phyloP scores from a whole-genome alignment of 2,888 invertebrate genomes.

The Ditula angustiorana region DNA sequence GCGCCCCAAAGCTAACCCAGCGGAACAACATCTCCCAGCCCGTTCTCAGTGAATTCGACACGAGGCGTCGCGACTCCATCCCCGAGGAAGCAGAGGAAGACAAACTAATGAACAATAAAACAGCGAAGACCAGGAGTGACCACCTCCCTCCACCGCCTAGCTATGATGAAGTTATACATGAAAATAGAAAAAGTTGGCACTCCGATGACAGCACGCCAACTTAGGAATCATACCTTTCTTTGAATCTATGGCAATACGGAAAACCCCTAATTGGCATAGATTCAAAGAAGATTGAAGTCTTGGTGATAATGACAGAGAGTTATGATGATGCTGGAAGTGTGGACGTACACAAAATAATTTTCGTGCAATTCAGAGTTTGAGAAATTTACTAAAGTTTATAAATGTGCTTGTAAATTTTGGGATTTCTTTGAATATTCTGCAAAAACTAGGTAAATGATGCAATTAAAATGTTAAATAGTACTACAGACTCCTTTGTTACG shows the following conservation, averaged over 20 bases:
- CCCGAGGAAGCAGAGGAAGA: constrained; percentile 86
- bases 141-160: constrained; percentile 73
- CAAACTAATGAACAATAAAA: constrained; percentile 60
- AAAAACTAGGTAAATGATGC: too few species aligned
- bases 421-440: too few species aligned
- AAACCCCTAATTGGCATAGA: constrained; percentile 13
- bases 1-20: constrained; percentile 87
- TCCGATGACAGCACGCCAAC: constrained; percentile 80
- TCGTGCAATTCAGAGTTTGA: too few species aligned
- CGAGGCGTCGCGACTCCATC: constrained; percentile 85
- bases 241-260: constrained; percentile 23
- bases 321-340: constrained; percentile 1
- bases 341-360: neutral
- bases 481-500: too few species aligned
- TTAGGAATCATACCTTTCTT: constrained; percentile 50
- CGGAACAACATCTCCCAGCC: constrained; percentile 87
- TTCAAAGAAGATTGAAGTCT: constrained; percentile 10
- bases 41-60: constrained; percentile 85
- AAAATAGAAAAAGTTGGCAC: constrained; percentile 82
- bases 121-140: constrained; percentile 71
- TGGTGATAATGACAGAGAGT: neutral
- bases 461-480: too few species aligned
- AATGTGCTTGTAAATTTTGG: too few species aligned
- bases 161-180: constrained; percentile 74
- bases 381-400: too few species aligned